A percentile compares a stretch with the other conserved stretches of the same genome.
Evolutionary conservation across 2,888 invertebrate species (phyloP).

Genomic region (Apantesis nais): DNA sequence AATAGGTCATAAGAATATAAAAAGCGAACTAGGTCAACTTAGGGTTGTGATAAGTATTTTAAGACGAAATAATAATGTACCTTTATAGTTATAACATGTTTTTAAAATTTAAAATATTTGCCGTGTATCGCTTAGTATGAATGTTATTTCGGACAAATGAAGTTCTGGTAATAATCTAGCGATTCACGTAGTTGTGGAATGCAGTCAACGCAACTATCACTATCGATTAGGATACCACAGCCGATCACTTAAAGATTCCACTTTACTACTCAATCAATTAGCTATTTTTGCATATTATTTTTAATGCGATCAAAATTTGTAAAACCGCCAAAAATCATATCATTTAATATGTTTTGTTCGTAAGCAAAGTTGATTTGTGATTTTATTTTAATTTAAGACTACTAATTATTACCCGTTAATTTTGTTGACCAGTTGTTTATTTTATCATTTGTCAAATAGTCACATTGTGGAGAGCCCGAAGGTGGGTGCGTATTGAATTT

Average conservation of each 20-base stretch:
- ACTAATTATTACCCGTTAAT: conserved; percentile 47
- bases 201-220: conserved; percentile 73
- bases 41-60: conserved; percentile 64
- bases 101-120: conserved; percentile 25
- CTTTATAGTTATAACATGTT: conserved; percentile 25
- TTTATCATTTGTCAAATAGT: conserved; percentile 61
- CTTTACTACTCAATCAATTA: conserved; percentile 53
- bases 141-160: conserved; percentile 79
- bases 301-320: conserved; percentile 44
- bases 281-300: conserved; percentile 53
- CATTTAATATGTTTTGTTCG: conserved; percentile 60
- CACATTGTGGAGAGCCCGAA: conserved; percentile 76
- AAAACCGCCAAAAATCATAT: conserved; percentile 51
- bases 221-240: conserved; percentile 63
- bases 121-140: conserved; percentile 46
- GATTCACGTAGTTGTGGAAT: conserved; percentile 77
- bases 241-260: conserved; percentile 65
- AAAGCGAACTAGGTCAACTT: conserved; percentile 74
- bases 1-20: conserved; percentile 70
- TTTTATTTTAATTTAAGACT: conserved; percentile 52
- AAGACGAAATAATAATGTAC: conserved; percentile 54
- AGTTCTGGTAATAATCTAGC: conserved; percentile 70
- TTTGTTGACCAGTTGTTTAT: conserved; percentile 53
- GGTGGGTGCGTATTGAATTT: conserved; percentile 86
- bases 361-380: conserved; percentile 58